Evolutionary conservation across 1,140 invertebrate genomes (phyloP).

Genomic region (Stenopsyche tienmushanensis): DNA sequence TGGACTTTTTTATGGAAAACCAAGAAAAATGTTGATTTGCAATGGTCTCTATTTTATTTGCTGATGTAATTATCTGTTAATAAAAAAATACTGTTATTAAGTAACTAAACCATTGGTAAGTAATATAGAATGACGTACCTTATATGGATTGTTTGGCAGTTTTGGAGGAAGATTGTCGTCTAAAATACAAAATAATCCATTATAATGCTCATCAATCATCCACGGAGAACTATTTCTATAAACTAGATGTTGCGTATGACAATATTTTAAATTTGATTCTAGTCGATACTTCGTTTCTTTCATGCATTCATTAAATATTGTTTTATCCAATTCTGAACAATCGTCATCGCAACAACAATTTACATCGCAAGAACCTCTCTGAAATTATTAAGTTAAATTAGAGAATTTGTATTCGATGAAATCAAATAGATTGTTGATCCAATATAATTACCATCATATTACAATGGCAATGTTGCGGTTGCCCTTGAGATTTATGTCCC

Average conservation of each 20-base stretch:
- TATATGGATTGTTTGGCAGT: slow-evolving; percentile 36
- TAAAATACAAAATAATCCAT: slow-evolving; percentile 61
- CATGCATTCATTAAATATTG: slow-evolving; percentile 60
- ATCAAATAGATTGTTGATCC: slow-evolving; percentile 11
- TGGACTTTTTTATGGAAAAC: slow-evolving; percentile 2
- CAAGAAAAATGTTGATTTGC: slow-evolving; percentile 27
- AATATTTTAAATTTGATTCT: slow-evolving; percentile 47
- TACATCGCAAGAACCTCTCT: slow-evolving; percentile 66
- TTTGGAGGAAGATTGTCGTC: slow-evolving; percentile 58
- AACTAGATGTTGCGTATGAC: slow-evolving; percentile 48
- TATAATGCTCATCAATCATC: slow-evolving; percentile 46
- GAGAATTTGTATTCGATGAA: not conserved
- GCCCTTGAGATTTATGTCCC: not conserved
- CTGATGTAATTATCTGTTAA: slow-evolving; percentile 24
- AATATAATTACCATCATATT: slow-evolving; percentile 52
- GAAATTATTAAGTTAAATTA: slow-evolving; percentile 37
- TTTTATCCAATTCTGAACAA: slow-evolving; percentile 58
- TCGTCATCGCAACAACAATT: slow-evolving; percentile 77
- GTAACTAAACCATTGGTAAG: slow-evolving; percentile 13
- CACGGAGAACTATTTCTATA: slow-evolving; percentile 54
- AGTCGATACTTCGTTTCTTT: slow-evolving; percentile 38
- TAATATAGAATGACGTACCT: slow-evolving; percentile 36
- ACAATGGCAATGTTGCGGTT: slow-evolving; percentile 50
- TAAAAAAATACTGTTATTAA: slow-evolving; percentile 7
- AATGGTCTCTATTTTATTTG: slow-evolving; percentile 25